These are phyloP conservation scores for Tolmerus cingulatus DNA, from an alignment of 2,888 invertebrate genomes.

Conservation along the genomic window DNA sequence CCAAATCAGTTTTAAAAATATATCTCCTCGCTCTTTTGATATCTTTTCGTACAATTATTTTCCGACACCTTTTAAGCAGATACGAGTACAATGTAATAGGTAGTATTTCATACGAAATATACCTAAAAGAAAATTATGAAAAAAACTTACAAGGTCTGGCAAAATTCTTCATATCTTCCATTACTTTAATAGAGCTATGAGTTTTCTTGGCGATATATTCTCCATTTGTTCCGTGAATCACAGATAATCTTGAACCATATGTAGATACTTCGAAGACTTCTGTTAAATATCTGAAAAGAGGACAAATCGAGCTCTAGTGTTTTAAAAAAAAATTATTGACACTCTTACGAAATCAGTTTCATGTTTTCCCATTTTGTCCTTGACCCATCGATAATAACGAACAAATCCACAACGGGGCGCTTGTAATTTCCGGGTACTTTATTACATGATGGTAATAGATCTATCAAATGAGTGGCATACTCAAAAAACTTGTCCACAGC, in stretches of 20 bases:
- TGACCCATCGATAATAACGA: slow-evolving; percentile 69
- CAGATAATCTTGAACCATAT: slow-evolving; percentile 69
- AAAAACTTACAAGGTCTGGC: slow-evolving; percentile 64
- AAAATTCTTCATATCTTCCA: slow-evolving; percentile 61
- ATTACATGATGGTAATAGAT: slow-evolving; percentile 45
- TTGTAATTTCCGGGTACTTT: slow-evolving; percentile 41
- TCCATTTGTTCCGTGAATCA: slow-evolving; percentile 72
- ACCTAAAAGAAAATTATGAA: not conserved
- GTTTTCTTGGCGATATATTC: slow-evolving; percentile 69
- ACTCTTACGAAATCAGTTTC: slow-evolving; percentile 66
- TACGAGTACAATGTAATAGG: too few relatives aligned
- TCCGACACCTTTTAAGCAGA: too few relatives aligned
- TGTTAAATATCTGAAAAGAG: slow-evolving; percentile 65
- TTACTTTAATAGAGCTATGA: slow-evolving; percentile 66
- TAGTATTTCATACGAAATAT: too few relatives aligned
- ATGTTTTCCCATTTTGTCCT: slow-evolving; percentile 68
- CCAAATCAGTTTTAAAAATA: too few relatives aligned
- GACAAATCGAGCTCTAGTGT: not conserved
- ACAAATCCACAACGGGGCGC: slow-evolving; percentile 66
- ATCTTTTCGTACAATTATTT: too few relatives aligned
- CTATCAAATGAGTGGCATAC: slow-evolving; percentile 65
- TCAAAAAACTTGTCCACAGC: slow-evolving; percentile 66
- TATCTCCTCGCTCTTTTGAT: too few relatives aligned
- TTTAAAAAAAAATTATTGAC: not conserved
- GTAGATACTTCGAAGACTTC: slow-evolving; percentile 68